Base-by-base conservation (phyloP, 2,888 invertebrate genomes). In the Cerastis leucographa region DNA sequence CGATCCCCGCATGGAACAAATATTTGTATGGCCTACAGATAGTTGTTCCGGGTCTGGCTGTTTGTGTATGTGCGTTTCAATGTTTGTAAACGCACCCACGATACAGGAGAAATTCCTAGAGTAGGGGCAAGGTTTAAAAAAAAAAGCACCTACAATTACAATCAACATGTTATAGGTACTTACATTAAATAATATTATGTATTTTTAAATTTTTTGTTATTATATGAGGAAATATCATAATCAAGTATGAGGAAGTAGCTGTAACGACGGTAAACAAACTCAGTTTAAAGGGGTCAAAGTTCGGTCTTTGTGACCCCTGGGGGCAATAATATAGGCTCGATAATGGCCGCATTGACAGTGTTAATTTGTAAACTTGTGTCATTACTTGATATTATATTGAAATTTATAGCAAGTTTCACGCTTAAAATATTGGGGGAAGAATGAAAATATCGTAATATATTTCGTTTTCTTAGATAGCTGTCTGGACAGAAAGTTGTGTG, bases 211-310 rank as follows among this genome's bases (percentile, higher is more conserved):
- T n/a, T n/a, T n/a, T n/a, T n/a, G n/a, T 2, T 35, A 35, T 22
- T 9, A 44, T 46, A 65, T 54, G 35, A 54, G 12, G 54, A 12
- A 25, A 56, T 56, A 25, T 49, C 17, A 62, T 40, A 54, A 12
- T 54, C 46, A 77, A 64, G 12, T 64, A 68, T 66, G 49, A 70
- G 71, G 68, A 69, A 77, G 69, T 67, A 51, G 51, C 12, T 66
- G 12, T 64, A 54, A 64, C 56, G 69, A 25, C 66, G 72, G 54
- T 74, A 79, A 78, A 70, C 68, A 76, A 80, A 76, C 80, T 71
- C 81, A 86, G 76, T 85, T 86, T 78, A 69, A 74, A 77, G 70
- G 84, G 83, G 74, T 76, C 82, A 73, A 85, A 86, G 64, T 86
- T 83, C 44, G 76, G 75, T 78, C 66, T 68, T 79, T 76, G 70